Evolutionary conservation across 2,888 invertebrate species (phyloP).

Genomic region (Capitulum mitella): DNA sequence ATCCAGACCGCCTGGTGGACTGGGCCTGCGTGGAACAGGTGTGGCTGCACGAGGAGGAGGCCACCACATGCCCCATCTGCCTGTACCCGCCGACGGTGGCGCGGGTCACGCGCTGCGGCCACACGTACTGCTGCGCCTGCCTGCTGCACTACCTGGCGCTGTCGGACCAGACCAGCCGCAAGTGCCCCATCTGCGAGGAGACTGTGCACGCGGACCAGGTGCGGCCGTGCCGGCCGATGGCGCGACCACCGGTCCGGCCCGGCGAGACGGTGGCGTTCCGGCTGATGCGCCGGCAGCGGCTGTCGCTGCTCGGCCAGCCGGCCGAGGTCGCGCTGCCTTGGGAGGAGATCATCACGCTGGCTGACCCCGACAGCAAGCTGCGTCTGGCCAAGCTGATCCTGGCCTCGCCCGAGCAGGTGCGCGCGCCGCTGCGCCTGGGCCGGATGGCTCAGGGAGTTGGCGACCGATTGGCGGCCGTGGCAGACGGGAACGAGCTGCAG

Average conservation of each 20-base stretch:
- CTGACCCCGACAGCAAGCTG: background rate
- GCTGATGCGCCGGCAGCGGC: conserved; percentile 74
- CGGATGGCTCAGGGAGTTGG: too few species aligned
- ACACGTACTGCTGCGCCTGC: conserved; percentile 94
- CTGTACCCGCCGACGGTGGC: conserved; percentile 76
- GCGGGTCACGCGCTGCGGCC: conserved; percentile 76
- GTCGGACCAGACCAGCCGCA: conserved; percentile 70
- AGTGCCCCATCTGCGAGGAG: conserved; percentile 90
- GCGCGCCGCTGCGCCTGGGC: too few species aligned
- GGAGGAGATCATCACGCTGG: conserved; percentile 6
- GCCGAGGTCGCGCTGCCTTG: conserved; percentile 39
- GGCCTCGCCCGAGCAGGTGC: conserved; percentile 62
- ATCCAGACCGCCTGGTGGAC: conserved; percentile 82
- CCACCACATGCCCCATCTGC: conserved; percentile 83
- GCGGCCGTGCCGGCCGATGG: conserved; percentile 56
- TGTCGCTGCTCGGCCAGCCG: conserved; percentile 53
- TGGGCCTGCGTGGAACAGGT: conserved; percentile 92
- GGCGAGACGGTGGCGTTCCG: conserved; percentile 68
- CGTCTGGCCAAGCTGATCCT: conserved; percentile 59
- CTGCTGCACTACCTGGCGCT: conserved; percentile 83
- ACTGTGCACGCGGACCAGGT: conserved; percentile 69
- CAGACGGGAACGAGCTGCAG: too few species aligned
- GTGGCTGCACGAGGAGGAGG: conserved; percentile 59
- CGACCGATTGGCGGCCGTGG: too few species aligned
- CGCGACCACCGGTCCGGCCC: conserved; percentile 44